Base-by-base conservation (phyloP, 2,113 vertebrate species). In the Prunella himalayana region DNA sequence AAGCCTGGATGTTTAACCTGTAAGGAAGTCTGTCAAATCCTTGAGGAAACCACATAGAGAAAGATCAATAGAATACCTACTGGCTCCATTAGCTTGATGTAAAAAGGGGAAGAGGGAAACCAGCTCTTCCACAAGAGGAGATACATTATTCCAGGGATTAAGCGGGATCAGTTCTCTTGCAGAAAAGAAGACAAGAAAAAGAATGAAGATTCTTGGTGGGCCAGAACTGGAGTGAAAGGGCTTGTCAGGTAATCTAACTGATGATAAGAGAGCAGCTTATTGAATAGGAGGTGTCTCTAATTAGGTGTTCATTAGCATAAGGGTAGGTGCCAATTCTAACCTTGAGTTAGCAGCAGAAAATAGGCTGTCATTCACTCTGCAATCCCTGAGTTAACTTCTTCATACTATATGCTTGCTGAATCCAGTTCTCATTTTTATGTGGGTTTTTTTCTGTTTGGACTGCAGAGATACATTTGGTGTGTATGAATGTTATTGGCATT, bases 71-170 rank as follows among this genome's bases (percentile, higher is more conserved):
- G 97, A 98, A 98, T 98, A 98, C 98, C 98, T 98, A 98, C 98
- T 97, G 98, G 96, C 97, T 99, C 99, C 99, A 99, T 99, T 99
- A 99, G 98, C 97, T 98, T 98, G 98, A 99, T 99, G 98, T 98
- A 98, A 98, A 98, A 98, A 97, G 97, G 97, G 96, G 92, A 97
- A 97, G 95, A 97, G 98, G 96, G 89, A 96, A 96, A 97, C 90
- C 92, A 96, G 96, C 97, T 97, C 97, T 98, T 97, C 97, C 85
- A 96, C 97, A 98, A 97, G 97, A 98, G 98, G 98, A 98, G 90
- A 97, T 98, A 98, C 98, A 98, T 98, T 98, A 98, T 99, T 98
- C 98, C 96, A 95, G 98, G 98, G 98, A 99, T 99, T 99, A 98
- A 97, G 96, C 93, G 45, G 98, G 98, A 98, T 98, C 98, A 98